Conservation (phyloP, 2,888 invertebrate species). For the Drosophila nr. medialis region DNA sequence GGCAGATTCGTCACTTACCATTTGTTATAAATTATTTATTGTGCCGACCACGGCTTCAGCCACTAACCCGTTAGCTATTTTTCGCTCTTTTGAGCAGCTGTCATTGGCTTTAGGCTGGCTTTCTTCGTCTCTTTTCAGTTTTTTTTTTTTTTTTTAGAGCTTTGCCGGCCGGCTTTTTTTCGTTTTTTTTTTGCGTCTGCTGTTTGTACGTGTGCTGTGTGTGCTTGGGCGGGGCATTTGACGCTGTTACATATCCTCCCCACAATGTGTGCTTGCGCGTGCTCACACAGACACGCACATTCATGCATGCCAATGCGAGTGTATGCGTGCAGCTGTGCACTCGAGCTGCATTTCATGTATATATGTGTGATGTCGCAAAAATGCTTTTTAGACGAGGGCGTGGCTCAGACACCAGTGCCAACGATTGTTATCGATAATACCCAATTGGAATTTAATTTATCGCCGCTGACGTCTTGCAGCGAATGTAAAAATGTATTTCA, state of each 20-base stretch:
- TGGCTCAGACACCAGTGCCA: conserved; percentile 36
- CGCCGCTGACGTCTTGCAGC: conserved; percentile 20
- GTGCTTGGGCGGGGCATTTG: conserved; percentile 68
- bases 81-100: conserved; percentile 51
- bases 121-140: conserved; percentile 29
- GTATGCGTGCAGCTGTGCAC: conserved; percentile 46
- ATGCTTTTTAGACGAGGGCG: conserved; percentile 48
- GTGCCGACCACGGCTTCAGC: conserved; percentile 16
- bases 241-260: conserved; percentile 69
- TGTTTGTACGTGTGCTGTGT: conserved; percentile 20
- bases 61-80: conserved; percentile 49
- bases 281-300: conserved; percentile 25
- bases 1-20: conserved; percentile 32
- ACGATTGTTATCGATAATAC: conserved; percentile 48
- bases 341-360: conserved; percentile 38
- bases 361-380: conserved; percentile 34
- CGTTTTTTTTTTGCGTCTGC: conserved; percentile 59
- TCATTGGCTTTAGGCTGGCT: conserved; percentile 44
- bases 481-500: conserved; percentile 21
- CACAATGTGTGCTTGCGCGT: conserved; percentile 51
- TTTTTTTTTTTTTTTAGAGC: conserved; percentile 27
- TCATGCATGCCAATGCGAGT: background rate
- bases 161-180: conserved; percentile 69
- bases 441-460: conserved; percentile 51
- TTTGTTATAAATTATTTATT: conserved; percentile 76